These are phyloP conservation scores for Cyprinodon brontotheroides DNA, from an alignment of 2,113 vertebrate species.

Conservation along the genomic window DNA sequence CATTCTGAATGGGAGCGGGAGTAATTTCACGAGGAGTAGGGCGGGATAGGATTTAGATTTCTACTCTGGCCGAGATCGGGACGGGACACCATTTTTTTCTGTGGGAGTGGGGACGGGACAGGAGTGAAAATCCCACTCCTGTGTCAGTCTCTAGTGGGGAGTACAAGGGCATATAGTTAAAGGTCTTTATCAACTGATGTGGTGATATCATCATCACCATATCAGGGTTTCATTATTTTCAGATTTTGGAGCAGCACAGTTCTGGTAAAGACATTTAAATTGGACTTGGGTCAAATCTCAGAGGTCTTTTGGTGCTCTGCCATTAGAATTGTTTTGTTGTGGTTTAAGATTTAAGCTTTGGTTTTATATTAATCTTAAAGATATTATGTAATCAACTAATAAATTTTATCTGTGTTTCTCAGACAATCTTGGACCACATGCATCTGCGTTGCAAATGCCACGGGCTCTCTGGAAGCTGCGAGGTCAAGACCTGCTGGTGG, in stretches of 20 bases:
- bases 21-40: no score
- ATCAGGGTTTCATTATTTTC: background rate
- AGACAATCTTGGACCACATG: slow-evolving; percentile 99
- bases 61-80: no score
- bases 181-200: no score
- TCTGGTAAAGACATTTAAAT: background rate
- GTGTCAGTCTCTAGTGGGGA: no score
- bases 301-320: background rate
- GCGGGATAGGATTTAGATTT: no score
- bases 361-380: background rate
- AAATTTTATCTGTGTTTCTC: slow-evolving; percentile 2
- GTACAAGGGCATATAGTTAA: no score
- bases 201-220: background rate
- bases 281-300: background rate
- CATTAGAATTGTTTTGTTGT: background rate
- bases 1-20: no score
- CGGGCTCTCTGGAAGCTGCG: slow-evolving; percentile 95
- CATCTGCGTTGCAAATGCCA: slow-evolving; percentile 98
- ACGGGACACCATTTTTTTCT: no score
- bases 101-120: no score
- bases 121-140: no score
- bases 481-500: slow-evolving; percentile 99
- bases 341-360: no score
- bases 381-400: background rate
- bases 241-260: background rate